Conservation (phyloP, 2,888 invertebrate species). For the Thumatha senex region DNA sequence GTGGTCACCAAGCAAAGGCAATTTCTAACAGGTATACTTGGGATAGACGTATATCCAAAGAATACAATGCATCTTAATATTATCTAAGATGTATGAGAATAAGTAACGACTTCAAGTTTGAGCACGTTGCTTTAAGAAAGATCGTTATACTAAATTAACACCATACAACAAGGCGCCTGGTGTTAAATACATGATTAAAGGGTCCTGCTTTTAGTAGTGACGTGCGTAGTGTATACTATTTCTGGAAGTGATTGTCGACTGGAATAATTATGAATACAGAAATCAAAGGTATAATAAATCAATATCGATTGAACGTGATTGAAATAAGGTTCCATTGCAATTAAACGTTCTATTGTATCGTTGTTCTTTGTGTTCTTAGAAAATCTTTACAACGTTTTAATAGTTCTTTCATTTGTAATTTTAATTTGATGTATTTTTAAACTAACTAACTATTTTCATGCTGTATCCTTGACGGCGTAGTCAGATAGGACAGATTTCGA, state of each 20-base stretch:
- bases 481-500: too few species aligned
- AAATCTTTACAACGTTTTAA: conserved; percentile 9
- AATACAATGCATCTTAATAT: too few species aligned
- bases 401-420: neutral
- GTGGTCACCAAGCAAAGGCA: too few species aligned
- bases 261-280: conserved; percentile 27
- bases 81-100: too few species aligned
- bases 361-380: neutral
- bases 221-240: conserved; percentile 24
- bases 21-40: too few species aligned
- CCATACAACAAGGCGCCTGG: conserved; percentile 7
- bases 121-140: too few species aligned
- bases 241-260: conserved; percentile 20
- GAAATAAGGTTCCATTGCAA: conserved; percentile 9
- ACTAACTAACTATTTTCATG: too few species aligned
- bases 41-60: too few species aligned
- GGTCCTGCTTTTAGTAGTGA: conserved; percentile 16
- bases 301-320: conserved; percentile 1
- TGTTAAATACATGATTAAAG: conserved; percentile 30
- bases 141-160: conserved; percentile 9
- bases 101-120: too few species aligned
- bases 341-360: conserved; percentile 9
- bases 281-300: conserved; percentile 12
- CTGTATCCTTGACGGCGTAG: too few species aligned
- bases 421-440: neutral